These are phyloP conservation scores for Lochmaea capreae DNA, from an alignment of 2,888 invertebrate species.

Conservation along the genomic window DNA sequence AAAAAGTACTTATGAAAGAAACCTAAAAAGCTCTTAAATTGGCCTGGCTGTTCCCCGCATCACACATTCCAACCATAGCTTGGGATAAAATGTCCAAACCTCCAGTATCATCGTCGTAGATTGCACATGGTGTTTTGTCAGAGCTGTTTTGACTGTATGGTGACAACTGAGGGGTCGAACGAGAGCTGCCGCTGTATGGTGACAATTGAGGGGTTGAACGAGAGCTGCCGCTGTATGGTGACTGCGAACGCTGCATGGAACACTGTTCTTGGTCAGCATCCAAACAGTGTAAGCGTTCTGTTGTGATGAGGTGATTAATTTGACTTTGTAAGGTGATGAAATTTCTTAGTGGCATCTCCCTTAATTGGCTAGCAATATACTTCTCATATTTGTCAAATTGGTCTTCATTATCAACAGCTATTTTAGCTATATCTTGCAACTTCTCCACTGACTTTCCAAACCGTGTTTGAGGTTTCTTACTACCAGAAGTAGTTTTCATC, in stretches of 20 bases:
- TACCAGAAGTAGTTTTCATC: constrained; percentile 11
- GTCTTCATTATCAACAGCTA: constrained; percentile 16
- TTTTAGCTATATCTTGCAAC: constrained; percentile 17
- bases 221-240: constrained; percentile 26
- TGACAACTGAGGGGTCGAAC: constrained; percentile 23
- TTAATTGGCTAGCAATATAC: constrained; percentile 18
- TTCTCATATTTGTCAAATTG: constrained; percentile 15
- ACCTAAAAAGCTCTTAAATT: neutral
- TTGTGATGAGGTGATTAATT: constrained; percentile 12
- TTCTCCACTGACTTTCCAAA: constrained; percentile 19
- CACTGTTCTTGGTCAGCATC: constrained; percentile 14
- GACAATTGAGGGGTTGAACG: constrained; percentile 16
- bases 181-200: constrained; percentile 26
- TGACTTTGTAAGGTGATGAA: constrained; percentile 19
- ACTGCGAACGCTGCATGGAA: constrained; percentile 13
- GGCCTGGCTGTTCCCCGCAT: constrained; percentile 16
- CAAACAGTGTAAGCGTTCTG: constrained; percentile 15
- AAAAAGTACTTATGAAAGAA: too few species aligned
- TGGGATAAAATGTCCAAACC: constrained; percentile 28
- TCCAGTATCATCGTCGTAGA: constrained; percentile 19
- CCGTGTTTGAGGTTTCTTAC: constrained; percentile 19
- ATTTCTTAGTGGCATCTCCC: constrained; percentile 22
- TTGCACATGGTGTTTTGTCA: constrained; percentile 20
- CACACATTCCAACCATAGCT: constrained; percentile 24
- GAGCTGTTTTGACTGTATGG: constrained; percentile 22